Conservation (phyloP, 2,113 vertebrate genomes). For the Tichodroma muraria region DNA sequence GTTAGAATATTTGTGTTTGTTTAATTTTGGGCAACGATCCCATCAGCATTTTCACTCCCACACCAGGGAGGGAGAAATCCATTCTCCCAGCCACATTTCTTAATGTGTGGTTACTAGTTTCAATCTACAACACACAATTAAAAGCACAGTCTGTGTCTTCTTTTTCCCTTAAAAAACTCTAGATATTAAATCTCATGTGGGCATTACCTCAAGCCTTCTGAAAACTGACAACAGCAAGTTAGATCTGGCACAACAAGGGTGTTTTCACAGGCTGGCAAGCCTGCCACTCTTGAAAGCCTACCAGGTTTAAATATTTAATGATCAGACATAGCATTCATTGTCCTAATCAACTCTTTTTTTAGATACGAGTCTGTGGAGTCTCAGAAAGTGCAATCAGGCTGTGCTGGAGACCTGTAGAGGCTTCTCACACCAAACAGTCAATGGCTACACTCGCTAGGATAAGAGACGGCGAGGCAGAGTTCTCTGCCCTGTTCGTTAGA, state of each 20-base stretch:
- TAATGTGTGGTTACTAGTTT: not conserved
- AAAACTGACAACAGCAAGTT: not conserved
- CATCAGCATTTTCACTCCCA: not conserved
- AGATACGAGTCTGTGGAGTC: not conserved
- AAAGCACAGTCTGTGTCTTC: not conserved
- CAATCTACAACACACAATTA: not conserved
- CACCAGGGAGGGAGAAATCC: not conserved
- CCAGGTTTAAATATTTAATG: constrained; percentile 50
- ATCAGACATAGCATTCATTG: not conserved
- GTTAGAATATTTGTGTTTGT: not conserved
- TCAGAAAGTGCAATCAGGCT: not conserved
- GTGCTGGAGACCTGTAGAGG: not conserved
- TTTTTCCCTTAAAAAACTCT: not conserved
- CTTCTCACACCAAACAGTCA: not conserved
- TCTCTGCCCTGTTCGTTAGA: not conserved
- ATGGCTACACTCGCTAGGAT: not conserved
- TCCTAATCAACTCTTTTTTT: constrained; percentile 35
- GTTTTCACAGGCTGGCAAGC: not conserved
- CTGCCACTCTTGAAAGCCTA: not conserved
- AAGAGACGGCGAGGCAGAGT: not conserved
- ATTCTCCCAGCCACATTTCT: not conserved
- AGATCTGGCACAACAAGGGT: not conserved
- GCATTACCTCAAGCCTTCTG: not conserved
- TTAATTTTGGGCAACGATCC: not conserved
- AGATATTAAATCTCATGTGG: not conserved